Evolutionary conservation across 2,797 vertebrate species (phyloP).

Genomic region (Falco cherrug): DNA sequence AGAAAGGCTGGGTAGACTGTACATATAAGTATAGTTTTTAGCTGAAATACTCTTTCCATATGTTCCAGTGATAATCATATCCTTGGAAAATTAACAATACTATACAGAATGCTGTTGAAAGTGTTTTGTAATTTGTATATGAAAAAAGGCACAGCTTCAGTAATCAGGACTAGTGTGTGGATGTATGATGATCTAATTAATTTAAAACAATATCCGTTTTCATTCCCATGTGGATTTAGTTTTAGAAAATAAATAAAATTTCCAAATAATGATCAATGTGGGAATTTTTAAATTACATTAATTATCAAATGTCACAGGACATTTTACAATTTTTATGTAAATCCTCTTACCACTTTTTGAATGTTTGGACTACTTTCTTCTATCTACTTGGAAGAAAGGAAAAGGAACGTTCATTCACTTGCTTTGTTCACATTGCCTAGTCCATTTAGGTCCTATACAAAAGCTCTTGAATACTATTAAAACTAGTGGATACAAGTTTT

Average conservation of each 20-base stretch:
- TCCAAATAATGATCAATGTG: background rate
- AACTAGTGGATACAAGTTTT: background rate
- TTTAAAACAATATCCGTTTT: background rate
- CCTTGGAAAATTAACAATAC: slow-evolving; percentile 6
- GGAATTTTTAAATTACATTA: background rate
- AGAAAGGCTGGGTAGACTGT: background rate
- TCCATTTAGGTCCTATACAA: background rate
- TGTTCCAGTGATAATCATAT: background rate
- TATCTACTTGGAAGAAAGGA: background rate
- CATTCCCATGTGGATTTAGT: background rate
- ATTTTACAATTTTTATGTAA: background rate
- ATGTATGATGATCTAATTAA: background rate
- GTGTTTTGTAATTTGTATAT: slow-evolving; percentile 1
- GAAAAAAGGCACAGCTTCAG: background rate
- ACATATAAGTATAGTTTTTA: background rate
- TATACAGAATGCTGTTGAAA: background rate
- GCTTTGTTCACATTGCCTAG: background rate
- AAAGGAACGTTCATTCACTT: background rate
- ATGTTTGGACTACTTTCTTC: background rate
- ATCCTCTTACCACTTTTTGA: background rate
- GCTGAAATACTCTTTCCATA: background rate
- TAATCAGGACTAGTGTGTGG: background rate
- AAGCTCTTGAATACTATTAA: background rate
- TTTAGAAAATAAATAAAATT: background rate
- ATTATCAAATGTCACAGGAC: background rate